Percentiles rank a stretch among this genome's conserved stretches.
Evolutionary conservation across 2,888 invertebrate species (phyloP).

Genomic region (Cerastoderma edule): DNA sequence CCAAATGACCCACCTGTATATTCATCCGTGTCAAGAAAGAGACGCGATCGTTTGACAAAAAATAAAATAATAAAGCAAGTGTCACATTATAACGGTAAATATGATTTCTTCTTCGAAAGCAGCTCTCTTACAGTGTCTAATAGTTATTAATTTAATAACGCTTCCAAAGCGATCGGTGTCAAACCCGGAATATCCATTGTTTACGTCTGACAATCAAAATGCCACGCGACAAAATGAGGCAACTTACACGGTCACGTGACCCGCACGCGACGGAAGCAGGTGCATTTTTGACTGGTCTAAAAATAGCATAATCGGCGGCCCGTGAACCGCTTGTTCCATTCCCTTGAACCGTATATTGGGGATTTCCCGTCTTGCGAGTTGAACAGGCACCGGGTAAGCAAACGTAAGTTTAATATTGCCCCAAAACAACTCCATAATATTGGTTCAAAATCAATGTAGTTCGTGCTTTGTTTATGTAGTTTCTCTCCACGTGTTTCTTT

Average conservation of each 20-base stretch:
- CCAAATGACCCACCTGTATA: neutral
- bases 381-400: no score
- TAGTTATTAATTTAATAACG: slow-evolving; percentile 22
- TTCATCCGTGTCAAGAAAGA: slow-evolving; percentile 12
- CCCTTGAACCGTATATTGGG: slow-evolving; percentile 29
- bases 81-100: slow-evolving; percentile 15
- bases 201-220: slow-evolving; percentile 50
- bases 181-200: slow-evolving; percentile 46
- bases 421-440: no score
- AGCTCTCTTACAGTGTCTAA: neutral
- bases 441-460: no score
- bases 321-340: slow-evolving; percentile 52
- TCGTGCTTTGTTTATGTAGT: no score
- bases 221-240: slow-evolving; percentile 63
- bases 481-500: no score
- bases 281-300: slow-evolving; percentile 31
- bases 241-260: slow-evolving; percentile 53
- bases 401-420: no score
- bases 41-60: neutral
- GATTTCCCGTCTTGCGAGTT: slow-evolving; percentile 35
- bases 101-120: neutral
- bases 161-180: slow-evolving; percentile 36
- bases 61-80: no score
- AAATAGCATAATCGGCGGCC: slow-evolving; percentile 40
- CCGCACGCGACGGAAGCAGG: slow-evolving; percentile 63